Evolutionary conservation across 2,797 vertebrate species (phyloP), one percentile per base, ranked within the genome.

Genomic region (Chloroceryle amazona): DNA sequence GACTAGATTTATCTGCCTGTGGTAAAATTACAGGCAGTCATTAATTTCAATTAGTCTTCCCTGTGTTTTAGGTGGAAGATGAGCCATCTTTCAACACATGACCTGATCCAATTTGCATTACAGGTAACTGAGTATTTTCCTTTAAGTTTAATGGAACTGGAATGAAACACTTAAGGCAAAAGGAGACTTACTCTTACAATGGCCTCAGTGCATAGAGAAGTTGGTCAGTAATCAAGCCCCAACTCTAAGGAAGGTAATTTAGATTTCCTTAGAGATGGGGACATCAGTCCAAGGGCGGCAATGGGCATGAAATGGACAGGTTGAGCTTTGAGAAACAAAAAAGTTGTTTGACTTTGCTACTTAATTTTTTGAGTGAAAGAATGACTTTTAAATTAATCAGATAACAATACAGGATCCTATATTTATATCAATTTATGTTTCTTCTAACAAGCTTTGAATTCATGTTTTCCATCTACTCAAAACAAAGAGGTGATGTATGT

Each of bases 371-470:
- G 37, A 44, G 21, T 44, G 41, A 84, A 72, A 55, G 47, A 65
- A 55, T 60, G 6, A 18, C 12, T 72, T 91, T 65, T 29, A 88
- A 85, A 86, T 58, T 57, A 78, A 72, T 46, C 16, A 20, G 78
- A 39, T 13, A 83, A 62, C 44, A 51, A 41, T n/a, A 60, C 3
- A n/a, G 6, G n/a, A 81, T 49, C 35, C 11, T 88, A 33, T 68
- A 79, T 86, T 78, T 84, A 44, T 81, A 79, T 10, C 28, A 54
- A 31, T 84, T 91, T 81, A 81, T 81, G 9, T 39, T 63, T 88
- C 47, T 94, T 89, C 46, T 78, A 72, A 26, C 16, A 81, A 76
- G 16, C 25, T 94, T 84, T 88, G 73, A 90, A 90, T 35, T 83
- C 22, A 13, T 63, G 20, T 54, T 79, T 91, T 84, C 23, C 19